Conservation (phyloP, 2,113 vertebrate species). For the Oostethus manadensis region DNA sequence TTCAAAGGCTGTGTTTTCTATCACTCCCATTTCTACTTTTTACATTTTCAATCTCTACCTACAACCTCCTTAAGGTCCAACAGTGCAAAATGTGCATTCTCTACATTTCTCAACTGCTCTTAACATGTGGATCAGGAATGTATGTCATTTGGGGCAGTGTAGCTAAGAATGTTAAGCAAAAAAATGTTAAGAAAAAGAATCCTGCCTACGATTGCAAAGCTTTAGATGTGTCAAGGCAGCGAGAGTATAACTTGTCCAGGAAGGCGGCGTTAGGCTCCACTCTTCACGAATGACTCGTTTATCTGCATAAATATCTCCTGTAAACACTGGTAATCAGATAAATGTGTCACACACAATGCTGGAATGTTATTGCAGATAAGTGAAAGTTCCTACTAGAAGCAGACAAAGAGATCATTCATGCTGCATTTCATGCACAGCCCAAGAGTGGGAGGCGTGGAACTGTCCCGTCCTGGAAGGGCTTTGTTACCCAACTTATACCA, state of each 20-base stretch:
- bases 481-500: conserved; percentile 23
- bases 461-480: conserved; percentile 54
- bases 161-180: no score
- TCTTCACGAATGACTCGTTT: no score
- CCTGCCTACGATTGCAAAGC: no score
- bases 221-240: neutral
- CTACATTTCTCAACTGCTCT: no score
- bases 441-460: conserved; percentile 61
- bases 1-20: no score
- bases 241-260: neutral
- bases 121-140: no score
- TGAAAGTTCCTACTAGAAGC: conserved; percentile 39
- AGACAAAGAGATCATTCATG: conserved; percentile 62
- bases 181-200: no score
- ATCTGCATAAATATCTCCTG: conserved; percentile 34
- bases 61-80: no score
- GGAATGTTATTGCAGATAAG: conserved; percentile 51
- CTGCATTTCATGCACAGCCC: conserved; percentile 39
- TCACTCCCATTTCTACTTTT: no score
- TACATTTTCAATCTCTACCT: no score
- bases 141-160: no score
- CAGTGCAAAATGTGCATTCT: no score
- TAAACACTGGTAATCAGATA: conserved; percentile 48
- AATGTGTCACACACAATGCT: conserved; percentile 28
- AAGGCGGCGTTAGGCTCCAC: neutral